Percentiles rank a stretch among this genome's conserved stretches.
Evolutionary conservation across 2,113 vertebrate genomes (phyloP).

Genomic region (Brachyistius frenatus): DNA sequence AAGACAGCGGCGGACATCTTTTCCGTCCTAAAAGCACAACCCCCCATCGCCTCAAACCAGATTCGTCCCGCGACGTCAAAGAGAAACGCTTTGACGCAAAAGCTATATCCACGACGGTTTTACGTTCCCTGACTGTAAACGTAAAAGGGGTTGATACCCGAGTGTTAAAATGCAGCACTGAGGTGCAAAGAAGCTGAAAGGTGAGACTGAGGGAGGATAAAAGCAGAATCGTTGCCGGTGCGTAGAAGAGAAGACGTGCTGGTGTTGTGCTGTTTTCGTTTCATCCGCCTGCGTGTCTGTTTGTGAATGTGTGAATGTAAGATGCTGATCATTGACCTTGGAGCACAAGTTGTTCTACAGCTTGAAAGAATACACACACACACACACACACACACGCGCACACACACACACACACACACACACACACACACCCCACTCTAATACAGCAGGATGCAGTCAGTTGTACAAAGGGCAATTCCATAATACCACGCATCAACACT

Average conservation of each 20-base stretch:
- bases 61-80: slow-evolving; percentile 31
- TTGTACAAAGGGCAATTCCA: slow-evolving; percentile 43
- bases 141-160: slow-evolving; percentile 27
- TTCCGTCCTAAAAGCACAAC: slow-evolving; percentile 6
- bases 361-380: background rate
- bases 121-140: slow-evolving; percentile 21
- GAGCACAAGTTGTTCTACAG: slow-evolving; percentile 43
- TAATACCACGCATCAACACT: slow-evolving; percentile 44
- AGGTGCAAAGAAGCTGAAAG: slow-evolving; percentile 26
- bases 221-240: slow-evolving; percentile 10
- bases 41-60: background rate
- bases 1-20: background rate
- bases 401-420: background rate
- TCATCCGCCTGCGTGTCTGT: background rate
- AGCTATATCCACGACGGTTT: slow-evolving; percentile 16
- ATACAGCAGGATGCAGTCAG: slow-evolving; percentile 25
- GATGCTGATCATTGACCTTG: slow-evolving; percentile 56
- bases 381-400: background rate
- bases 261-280: slow-evolving; percentile 3
- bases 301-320: background rate
- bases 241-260: slow-evolving; percentile 8
- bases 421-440: background rate
- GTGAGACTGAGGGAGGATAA: slow-evolving; percentile 20
- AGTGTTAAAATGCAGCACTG: slow-evolving; percentile 35
- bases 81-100: slow-evolving; percentile 25